These are phyloP conservation scores for Abscondita cerata DNA, from an alignment of 2,888 invertebrate genomes.

Conservation along the genomic window DNA sequence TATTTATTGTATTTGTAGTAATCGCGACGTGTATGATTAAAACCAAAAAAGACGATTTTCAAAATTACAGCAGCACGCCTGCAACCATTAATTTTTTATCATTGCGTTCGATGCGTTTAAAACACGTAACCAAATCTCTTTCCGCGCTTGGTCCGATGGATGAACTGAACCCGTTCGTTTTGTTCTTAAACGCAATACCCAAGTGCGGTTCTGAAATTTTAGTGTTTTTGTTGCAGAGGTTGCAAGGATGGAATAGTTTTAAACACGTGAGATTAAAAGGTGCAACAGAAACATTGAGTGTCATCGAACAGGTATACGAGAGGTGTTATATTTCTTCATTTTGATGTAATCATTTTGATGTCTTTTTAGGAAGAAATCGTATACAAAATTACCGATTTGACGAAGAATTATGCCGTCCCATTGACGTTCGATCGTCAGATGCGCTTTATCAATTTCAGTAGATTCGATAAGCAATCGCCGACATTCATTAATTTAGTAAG, in stretches of 20 bases:
- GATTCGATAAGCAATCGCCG: constrained; percentile 64
- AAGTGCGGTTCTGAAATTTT: constrained; percentile 67
- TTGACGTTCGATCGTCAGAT: constrained; percentile 67
- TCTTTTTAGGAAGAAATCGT: constrained; percentile 61
- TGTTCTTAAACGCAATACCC: constrained; percentile 68
- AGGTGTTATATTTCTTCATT: not conserved
- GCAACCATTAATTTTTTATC: constrained; percentile 29
- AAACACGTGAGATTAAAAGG: constrained; percentile 63
- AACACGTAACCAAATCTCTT: constrained; percentile 62
- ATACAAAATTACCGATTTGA: constrained; percentile 60
- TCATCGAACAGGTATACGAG: constrained; percentile 58
- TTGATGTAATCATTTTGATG: constrained; percentile 9
- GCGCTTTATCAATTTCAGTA: constrained; percentile 67
- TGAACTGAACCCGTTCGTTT: constrained; percentile 60
- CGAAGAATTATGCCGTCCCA: constrained; percentile 64
- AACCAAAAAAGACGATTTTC: constrained; percentile 12
- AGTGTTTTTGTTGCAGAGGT: constrained; percentile 64
- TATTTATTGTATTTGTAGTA: not conserved
- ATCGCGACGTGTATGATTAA: not conserved
- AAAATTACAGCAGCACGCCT: constrained; percentile 27
- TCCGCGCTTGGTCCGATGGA: constrained; percentile 60
- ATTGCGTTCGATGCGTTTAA: constrained; percentile 28
- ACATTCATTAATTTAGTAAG: constrained; percentile 67
- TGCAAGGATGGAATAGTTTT: constrained; percentile 66
- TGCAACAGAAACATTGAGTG: constrained; percentile 56